These are phyloP conservation scores for Drosophila eohydei DNA, from an alignment of 2,888 invertebrate genomes.

Conservation along the genomic window DNA sequence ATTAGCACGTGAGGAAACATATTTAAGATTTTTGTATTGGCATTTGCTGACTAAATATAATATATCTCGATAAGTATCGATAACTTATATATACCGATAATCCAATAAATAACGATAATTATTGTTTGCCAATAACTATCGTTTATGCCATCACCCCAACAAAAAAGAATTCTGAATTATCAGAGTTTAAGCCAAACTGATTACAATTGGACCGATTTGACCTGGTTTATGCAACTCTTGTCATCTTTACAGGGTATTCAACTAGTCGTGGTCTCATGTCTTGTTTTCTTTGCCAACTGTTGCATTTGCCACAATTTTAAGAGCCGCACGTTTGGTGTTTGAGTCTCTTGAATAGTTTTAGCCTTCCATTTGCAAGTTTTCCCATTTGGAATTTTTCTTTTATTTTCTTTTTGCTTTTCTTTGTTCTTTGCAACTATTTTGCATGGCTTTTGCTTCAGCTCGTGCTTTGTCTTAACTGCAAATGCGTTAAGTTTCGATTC, in stretches of 20 bases:
- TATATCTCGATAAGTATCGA: background rate
- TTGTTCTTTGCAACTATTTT: conserved; percentile 39
- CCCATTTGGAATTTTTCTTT: conserved; percentile 13
- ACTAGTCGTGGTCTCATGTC: background rate
- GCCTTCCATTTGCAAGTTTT: conserved; percentile 28
- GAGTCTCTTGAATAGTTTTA: conserved; percentile 24
- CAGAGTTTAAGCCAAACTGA: too few species aligned
- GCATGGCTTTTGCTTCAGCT: conserved; percentile 33
- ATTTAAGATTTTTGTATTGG: too few species aligned
- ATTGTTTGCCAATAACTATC: background rate
- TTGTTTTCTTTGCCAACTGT: conserved; percentile 30
- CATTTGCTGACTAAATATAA: too few species aligned
- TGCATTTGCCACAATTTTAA: conserved; percentile 35
- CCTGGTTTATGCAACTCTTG: too few species aligned
- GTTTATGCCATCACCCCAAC: background rate
- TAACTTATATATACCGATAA: background rate
- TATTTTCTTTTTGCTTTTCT: conserved; percentile 12
- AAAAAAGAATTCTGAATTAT: background rate
- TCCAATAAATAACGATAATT: background rate
- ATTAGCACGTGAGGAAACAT: too few species aligned
- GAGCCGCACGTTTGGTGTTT: conserved; percentile 17
- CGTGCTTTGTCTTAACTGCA: conserved; percentile 6
- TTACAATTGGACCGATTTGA: background rate
- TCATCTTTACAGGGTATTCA: background rate
- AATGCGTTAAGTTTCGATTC: conserved; percentile 33